Evolutionary conservation across 2,113 vertebrate species (phyloP), one percentile per base, ranked within the genome.

Genomic region (Pseudorhombus dupliciocellatus): DNA sequence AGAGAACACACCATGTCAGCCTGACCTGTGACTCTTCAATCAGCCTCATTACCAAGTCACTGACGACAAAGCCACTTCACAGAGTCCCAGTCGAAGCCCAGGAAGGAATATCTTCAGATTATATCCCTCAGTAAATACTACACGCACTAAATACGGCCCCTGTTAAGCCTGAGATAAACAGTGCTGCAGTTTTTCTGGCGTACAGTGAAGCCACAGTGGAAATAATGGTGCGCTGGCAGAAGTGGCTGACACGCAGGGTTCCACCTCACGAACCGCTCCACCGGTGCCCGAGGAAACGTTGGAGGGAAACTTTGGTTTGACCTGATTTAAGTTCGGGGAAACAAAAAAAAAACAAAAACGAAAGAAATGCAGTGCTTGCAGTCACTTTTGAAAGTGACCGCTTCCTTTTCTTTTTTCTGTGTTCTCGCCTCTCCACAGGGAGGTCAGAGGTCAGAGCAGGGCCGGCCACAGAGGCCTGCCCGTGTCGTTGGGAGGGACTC

Each of bases 241-340:
- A 61, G 57, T 78, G 54, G 71, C 73, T 84, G 76, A 82, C 60
- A 80, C 71, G 66, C 63, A 66, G 79, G 70, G 73, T 84, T 88
- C 64, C 70, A 78, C 81, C 73, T 84, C 51, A 86, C 57, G 76
- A 78, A 82, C 30, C 51, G 60, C 74, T 84, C 59, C 59, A 62
- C 62, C 83, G 53, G 56, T 82, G 59, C 51, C 84, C 82, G 54
- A 73, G 68, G 72, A 83, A 59, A 80, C 66, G 15, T 70, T 70
- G 60, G 70, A 80, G 73, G 48, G 54, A 79, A 81, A 89, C 80
- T 84, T 84, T 76, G 65, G 54, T 80, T 86, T 84, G 83, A 80
- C 79, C 81, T 81, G 76, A 77, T 84, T 87, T 73, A 57, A 85
- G 66, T 56, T 65, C 15, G 30, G 53, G 40, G n/a, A 20, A 52